Percentiles rank a stretch among this genome's conserved stretches.
phyloP scores from a whole-genome alignment of 2,888 invertebrate genomes.

The Rotaria magnacalcarata region DNA sequence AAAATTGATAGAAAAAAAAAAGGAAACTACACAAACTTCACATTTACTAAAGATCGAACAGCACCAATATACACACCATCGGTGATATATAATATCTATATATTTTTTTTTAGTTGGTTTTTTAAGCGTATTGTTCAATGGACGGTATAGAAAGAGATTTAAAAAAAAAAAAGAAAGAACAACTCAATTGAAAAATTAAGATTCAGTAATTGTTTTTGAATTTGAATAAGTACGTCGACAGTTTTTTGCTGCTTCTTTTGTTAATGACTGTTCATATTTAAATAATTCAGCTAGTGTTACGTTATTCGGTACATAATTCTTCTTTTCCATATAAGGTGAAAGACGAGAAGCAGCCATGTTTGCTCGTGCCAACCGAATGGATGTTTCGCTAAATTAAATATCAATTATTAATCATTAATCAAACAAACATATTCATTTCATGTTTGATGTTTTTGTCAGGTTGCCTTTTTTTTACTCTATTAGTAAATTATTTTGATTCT shows the following conservation, averaged over 20 bases:
- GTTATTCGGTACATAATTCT: not conserved
- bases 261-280: slow-evolving; percentile 35
- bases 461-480: not conserved
- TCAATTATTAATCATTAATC: not conserved
- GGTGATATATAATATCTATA: not conserved
- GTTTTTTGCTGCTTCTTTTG: not conserved
- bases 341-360: not conserved
- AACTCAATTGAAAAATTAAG: not conserved
- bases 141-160: not conserved
- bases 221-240: not conserved
- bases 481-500: not conserved
- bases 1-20: not conserved
- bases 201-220: not conserved
- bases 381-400: not conserved
- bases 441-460: not conserved
- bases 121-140: not conserved
- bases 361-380: slow-evolving; percentile 30
- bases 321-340: not conserved
- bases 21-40: not conserved
- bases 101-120: not conserved
- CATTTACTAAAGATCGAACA: not conserved
- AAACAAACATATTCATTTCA: not conserved
- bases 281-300: slow-evolving; percentile 27
- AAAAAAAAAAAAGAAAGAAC: not conserved
- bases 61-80: not conserved